Evolutionary conservation across 2,113 vertebrate species (phyloP), one percentile per base, ranked within the genome.

Genomic region (Nyctereutes procyonoides): DNA sequence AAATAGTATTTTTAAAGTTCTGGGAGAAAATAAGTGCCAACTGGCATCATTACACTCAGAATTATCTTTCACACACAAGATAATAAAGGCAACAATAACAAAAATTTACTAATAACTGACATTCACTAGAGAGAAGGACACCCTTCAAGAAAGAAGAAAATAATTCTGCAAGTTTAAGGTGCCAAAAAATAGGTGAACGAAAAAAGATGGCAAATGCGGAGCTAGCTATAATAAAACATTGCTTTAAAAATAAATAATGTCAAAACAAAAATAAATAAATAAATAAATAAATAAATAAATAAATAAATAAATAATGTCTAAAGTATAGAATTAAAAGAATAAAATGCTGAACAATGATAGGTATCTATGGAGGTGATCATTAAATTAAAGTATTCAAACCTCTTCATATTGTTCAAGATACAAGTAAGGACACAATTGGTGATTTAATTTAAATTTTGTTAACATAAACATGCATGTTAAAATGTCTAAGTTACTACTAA

Each of bases 361-460:
- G 35, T 82, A 67, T 30, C 82, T 20, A n/a, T 22, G 24, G 19
- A 0, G 3, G 16, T 95, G 76, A 90, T 58, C 17, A 63, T 65
- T 38, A 95, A 76, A 35, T 43, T 65, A 20, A 73, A 85, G 9
- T 82, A 88, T 74, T 73, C 2, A 32, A 76, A 84, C 26, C 38
- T 51, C 51, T 77, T 83, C 32, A 76, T 58, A 38, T 32, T 38
- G 24, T 69, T 84, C 69, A 93, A 76, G 51, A 89, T 89, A 80
- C 24, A 88, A 30, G n/a, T 48, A 81, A 93, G 30, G 60, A 80
- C 62, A 86, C 26, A 7, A 93, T 12, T 53, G 76, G 77, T 53
- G 7, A 84, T 93, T 93, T 85, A 58, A 28, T 85, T 77, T 86
- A 60, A 91, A 53, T 62, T 79, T 92, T 62, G 28, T 88, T 76